Percentiles rank a stretch among this genome's conserved stretches.
These are phyloP conservation scores for Semaprochilodus insignis DNA, from an alignment of 2,797 vertebrate genomes.

Conservation along the genomic window DNA sequence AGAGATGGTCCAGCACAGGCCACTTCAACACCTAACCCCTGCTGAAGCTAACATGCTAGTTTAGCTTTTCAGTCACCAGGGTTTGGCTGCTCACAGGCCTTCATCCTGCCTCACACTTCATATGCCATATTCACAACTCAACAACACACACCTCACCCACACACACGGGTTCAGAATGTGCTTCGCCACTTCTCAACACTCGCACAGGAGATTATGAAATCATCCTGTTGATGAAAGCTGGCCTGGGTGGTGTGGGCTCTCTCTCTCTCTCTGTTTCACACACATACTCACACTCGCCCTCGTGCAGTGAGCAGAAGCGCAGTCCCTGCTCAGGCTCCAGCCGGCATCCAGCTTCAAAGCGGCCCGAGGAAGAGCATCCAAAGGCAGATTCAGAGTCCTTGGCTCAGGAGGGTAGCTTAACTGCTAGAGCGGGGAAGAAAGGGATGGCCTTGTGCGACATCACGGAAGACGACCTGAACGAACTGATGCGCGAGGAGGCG, in stretches of 20 bases:
- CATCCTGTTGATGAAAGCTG: conserved; percentile 74
- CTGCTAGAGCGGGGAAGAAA: conserved; percentile 47
- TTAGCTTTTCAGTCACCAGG: conserved; percentile 70
- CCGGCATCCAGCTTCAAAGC: conserved; percentile 63
- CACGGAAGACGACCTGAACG: conserved; percentile 74
- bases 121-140: conserved; percentile 55
- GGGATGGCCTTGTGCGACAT: conserved; percentile 73
- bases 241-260: conserved; percentile 69
- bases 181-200: conserved; percentile 69
- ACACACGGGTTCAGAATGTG: conserved; percentile 56
- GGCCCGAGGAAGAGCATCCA: conserved; percentile 64
- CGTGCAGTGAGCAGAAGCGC: conserved; percentile 62
- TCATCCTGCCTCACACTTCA: conserved; percentile 43
- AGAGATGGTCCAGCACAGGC: conserved; percentile 52
- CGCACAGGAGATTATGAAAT: conserved; percentile 82
- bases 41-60: conserved; percentile 68
- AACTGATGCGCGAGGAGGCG: conserved; percentile 77
- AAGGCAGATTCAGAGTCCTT: conserved; percentile 59
- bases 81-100: conserved; percentile 11
- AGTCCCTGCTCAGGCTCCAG: conserved; percentile 63
- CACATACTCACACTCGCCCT: conserved; percentile 49
- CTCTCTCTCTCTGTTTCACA: conserved; percentile 35
- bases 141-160: conserved; percentile 47
- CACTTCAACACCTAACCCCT: conserved; percentile 48
- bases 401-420: not conserved